A percentile compares a stretch with the other conserved stretches of the same genome.
phyloP scores from a whole-genome alignment of 2,797 vertebrate species.

The Ctenochaetus hawaiiensis region DNA sequence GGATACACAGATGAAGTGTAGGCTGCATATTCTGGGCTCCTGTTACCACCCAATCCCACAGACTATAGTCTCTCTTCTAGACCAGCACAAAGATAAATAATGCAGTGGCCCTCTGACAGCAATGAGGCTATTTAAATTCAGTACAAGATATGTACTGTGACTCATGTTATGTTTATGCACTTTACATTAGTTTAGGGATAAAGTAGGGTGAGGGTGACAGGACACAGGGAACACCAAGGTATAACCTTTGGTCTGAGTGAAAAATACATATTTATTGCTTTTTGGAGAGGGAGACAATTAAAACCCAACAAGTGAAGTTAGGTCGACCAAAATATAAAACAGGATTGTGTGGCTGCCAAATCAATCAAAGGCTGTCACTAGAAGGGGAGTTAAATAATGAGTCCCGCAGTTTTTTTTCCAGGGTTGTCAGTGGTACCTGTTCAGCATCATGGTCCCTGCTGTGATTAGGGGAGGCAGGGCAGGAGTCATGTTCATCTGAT shows the following conservation, averaged over 20 bases:
- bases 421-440: conserved; percentile 72
- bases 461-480: conserved; percentile 73
- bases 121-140: conserved; percentile 45
- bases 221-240: background rate
- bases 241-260: background rate
- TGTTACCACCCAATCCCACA: conserved; percentile 37
- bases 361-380: background rate
- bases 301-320: background rate
- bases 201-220: background rate
- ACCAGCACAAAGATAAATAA: conserved; percentile 65
- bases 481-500: conserved; percentile 80
- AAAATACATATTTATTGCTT: background rate
- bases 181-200: conserved; percentile 3
- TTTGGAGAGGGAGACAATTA: background rate
- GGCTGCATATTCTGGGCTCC: conserved; percentile 33
- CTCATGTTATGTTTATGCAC: conserved; percentile 26
- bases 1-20: conserved; percentile 19
- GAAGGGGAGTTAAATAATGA: background rate
- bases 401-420: background rate
- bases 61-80: conserved; percentile 24
- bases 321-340: background rate
- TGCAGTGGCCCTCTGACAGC: conserved; percentile 47
- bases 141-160: background rate
- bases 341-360: background rate
- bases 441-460: conserved; percentile 59